A percentile compares a stretch with the other conserved stretches of the same genome.
These are phyloP conservation scores for Homarus americanus DNA, from an alignment of 1,140 invertebrate genomes.

Conservation along the genomic window DNA sequence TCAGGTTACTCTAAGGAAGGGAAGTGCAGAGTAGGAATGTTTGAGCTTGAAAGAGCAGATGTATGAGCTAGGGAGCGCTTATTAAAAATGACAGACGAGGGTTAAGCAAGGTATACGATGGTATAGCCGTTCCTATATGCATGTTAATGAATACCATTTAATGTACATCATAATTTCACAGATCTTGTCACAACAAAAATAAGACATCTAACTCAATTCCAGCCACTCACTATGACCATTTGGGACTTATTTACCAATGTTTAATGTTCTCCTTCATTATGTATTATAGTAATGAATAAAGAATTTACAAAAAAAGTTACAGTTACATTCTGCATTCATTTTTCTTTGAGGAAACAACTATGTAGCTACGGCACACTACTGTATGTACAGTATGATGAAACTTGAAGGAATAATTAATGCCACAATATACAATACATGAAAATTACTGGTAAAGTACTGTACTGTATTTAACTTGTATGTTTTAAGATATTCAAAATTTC, in stretches of 20 bases:
- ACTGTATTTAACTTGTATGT: no score
- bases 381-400: no score
- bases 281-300: no score
- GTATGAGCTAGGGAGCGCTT: constrained; percentile 30
- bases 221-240: constrained; percentile 30
- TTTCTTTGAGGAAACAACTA: no score
- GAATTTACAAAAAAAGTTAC: no score
- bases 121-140: constrained; percentile 37
- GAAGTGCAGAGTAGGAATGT: constrained; percentile 6
- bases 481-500: no score
- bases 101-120: constrained; percentile 18
- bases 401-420: no score
- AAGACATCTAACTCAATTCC: constrained; percentile 32
- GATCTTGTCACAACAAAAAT: constrained; percentile 35
- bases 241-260: constrained; percentile 2
- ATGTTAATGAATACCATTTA: constrained; percentile 24
- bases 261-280: background rate
- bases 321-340: no score
- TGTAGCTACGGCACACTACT: no score
- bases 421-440: no score
- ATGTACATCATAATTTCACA: constrained; percentile 39
- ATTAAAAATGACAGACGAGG: constrained; percentile 24
- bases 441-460: no score
- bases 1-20: constrained; percentile 6
- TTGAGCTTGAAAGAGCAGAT: constrained; percentile 23